phyloP scores from a whole-genome alignment of 2,888 invertebrate genomes.

The Lathronympha strigana region DNA sequence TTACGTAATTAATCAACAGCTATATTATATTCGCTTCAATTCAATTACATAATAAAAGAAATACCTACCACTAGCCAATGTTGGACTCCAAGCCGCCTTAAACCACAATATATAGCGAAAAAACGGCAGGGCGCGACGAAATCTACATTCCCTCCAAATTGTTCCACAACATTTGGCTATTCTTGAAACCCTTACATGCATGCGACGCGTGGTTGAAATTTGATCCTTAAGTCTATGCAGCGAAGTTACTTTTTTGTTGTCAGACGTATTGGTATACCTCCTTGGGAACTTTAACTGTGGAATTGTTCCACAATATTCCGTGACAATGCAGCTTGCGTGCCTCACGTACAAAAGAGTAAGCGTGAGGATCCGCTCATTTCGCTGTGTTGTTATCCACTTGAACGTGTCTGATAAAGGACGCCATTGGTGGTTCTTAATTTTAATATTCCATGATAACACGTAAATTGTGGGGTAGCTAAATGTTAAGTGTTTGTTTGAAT shows the following conservation, averaged over 20 bases:
- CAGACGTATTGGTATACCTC: neutral
- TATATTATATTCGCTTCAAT: no score
- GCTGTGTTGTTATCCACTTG: slow-evolving; percentile 54
- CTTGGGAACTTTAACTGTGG: slow-evolving; percentile 7
- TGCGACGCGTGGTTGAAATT: neutral
- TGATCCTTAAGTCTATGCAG: neutral
- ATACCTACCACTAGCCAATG: neutral
- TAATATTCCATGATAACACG: slow-evolving; percentile 35
- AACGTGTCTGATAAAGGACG: slow-evolving; percentile 43
- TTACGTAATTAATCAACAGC: no score
- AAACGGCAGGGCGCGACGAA: slow-evolving; percentile 22
- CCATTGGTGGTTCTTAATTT: slow-evolving; percentile 29
- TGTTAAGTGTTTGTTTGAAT: slow-evolving; percentile 2
- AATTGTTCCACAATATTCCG: slow-evolving; percentile 46
- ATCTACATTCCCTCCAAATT: slow-evolving; percentile 20
- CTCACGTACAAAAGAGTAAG: slow-evolving; percentile 53
- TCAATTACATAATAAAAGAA: neutral
- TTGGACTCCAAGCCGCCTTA: neutral
- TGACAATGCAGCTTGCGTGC: slow-evolving; percentile 54
- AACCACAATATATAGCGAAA: slow-evolving; percentile 14
- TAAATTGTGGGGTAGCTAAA: slow-evolving; percentile 15
- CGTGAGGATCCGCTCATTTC: slow-evolving; percentile 55
- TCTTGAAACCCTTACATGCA: slow-evolving; percentile 1
- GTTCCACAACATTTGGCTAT: slow-evolving; percentile 38
- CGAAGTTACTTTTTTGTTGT: neutral